phyloP scores from a whole-genome alignment of 2,888 invertebrate species.

The Drosophila infuscata region DNA sequence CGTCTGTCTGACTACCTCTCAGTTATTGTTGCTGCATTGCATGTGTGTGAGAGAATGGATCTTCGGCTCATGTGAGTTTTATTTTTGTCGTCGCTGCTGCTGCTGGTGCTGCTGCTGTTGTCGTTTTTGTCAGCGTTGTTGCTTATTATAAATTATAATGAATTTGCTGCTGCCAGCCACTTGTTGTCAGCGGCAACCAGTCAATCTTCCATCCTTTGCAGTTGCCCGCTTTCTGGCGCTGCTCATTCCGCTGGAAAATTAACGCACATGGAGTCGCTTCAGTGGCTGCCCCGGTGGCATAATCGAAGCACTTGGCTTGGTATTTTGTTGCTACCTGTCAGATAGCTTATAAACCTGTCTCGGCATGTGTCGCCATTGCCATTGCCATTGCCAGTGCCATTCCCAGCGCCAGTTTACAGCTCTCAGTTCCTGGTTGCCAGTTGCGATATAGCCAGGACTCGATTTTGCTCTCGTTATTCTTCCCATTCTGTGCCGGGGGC shows the following conservation, averaged over 20 bases:
- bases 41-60: constrained; percentile 39
- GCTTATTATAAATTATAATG: constrained; percentile 82
- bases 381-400: background rate
- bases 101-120: constrained; percentile 40
- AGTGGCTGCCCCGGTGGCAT: constrained; percentile 41
- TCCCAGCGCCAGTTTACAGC: background rate
- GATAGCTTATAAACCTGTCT: constrained; percentile 66
- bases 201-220: constrained; percentile 26
- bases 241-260: constrained; percentile 79
- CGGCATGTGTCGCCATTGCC: constrained; percentile 65
- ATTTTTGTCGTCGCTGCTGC: constrained; percentile 24
- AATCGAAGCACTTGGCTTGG: constrained; percentile 73
- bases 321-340: constrained; percentile 63
- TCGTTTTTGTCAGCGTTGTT: constrained; percentile 73
- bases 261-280: constrained; percentile 68
- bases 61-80: constrained; percentile 63
- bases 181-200: constrained; percentile 77
- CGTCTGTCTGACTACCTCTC: constrained; percentile 1
- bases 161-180: constrained; percentile 78
- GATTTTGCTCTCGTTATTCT: constrained; percentile 5
- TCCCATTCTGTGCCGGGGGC: constrained; percentile 25
- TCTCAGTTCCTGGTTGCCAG: constrained; percentile 14
- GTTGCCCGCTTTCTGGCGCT: constrained; percentile 21
- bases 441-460: constrained; percentile 13
- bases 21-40: constrained; percentile 25